phyloP scores from a whole-genome alignment of 2,113 vertebrate genomes.

The Upupa epops region DNA sequence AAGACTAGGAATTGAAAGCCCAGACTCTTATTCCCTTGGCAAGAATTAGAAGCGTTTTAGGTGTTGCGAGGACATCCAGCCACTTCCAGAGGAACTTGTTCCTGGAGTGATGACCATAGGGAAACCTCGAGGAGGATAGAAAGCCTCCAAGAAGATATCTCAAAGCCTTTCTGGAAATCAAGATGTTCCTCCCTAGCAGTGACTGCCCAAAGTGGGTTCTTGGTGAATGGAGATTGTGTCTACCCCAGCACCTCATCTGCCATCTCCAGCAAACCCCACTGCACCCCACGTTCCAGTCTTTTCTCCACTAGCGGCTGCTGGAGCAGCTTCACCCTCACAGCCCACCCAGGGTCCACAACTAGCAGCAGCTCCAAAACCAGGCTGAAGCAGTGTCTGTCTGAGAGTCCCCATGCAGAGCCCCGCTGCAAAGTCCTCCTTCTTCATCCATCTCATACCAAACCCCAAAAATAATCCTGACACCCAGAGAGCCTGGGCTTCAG shows the following conservation, averaged over 20 bases:
- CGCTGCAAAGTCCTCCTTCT: not conserved
- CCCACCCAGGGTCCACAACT: not conserved
- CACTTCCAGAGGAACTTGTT: not conserved
- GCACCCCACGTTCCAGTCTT: not conserved
- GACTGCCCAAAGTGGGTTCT: not conserved
- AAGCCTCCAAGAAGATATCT: not conserved
- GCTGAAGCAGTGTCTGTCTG: not conserved
- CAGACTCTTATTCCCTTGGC: constrained; percentile 22
- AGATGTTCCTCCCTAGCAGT: not conserved
- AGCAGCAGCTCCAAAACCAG: not conserved
- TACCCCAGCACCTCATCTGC: not conserved
- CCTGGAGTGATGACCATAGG: not conserved
- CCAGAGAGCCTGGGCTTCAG: not conserved
- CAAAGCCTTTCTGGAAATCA: not conserved
- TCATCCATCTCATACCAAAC: not conserved
- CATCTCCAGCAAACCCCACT: not conserved
- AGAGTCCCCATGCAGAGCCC: not conserved
- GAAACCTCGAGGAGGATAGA: not conserved
- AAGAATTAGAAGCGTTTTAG: not conserved
- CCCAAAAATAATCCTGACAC: not conserved
- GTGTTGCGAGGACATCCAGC: not conserved
- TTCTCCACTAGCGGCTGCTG: not conserved
- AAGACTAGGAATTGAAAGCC: constrained; percentile 52
- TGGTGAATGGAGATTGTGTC: not conserved
- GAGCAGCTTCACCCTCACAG: not conserved